Base-by-base conservation (phyloP, 1,140 invertebrate species). In the Vanessa atalanta region DNA sequence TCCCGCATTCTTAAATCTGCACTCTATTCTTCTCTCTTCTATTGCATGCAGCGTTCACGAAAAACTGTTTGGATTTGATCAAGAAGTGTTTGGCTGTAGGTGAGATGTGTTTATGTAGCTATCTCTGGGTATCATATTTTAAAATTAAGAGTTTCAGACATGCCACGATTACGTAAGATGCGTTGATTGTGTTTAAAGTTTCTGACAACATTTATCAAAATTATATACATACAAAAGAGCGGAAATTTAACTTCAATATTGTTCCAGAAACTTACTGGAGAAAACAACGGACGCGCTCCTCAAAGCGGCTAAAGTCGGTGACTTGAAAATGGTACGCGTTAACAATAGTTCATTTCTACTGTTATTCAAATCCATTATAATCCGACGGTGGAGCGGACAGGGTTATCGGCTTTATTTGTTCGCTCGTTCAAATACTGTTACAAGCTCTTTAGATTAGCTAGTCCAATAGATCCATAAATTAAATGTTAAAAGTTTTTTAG, bases 271-370 rank as follows among this genome's bases (percentile, higher is more conserved):
- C 86, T 91, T 97, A 80, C 92, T 97, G 79, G 96, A 97, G 91
- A 96, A 96, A 93, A 95, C 96, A 76, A 96, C 96, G 76, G 96
- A 97, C 86, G 95, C 95, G 77, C 94, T 98, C 76, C 94, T 98
- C 81, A 96, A 96, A 94, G 97, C 97, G 43, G 92, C 92, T 12
- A 93, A 93, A 88, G 83, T 91, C 61, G 91, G 90, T 15, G 93
- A 93, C 80, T 85, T 94, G 55, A 93, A 91, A 90, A 88, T 93
- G 90, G 93, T 93, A 82, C 83, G 87, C 61, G 51, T 65, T 75
- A 77, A 76, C 43, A 55, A 65, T 64, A 51, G 60, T 55, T 55
- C 66, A 20, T 60, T 57, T 69, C 26, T 57, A 55, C 53, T 63
- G 16, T 60, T 60, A 60, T 55, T 43, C 65, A 12, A 67, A 67